phyloP scores from a whole-genome alignment of 2,888 invertebrate genomes.

The Caenorhabditis wallacei region DNA sequence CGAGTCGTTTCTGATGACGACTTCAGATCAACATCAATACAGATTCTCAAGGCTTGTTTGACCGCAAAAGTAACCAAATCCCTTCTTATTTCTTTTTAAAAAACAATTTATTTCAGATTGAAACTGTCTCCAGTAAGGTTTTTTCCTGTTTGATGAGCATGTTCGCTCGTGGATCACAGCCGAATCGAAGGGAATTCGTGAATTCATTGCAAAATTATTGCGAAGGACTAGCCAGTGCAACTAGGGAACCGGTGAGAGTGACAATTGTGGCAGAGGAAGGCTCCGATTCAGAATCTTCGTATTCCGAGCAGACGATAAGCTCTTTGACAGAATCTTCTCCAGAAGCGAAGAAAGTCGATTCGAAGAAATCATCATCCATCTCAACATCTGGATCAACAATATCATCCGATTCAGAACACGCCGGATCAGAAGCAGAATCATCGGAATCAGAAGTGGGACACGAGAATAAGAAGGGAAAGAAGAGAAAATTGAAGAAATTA shows the following conservation, averaged over 20 bases:
- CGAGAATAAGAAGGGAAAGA: background rate
- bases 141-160: slow-evolving; percentile 28
- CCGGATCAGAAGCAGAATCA: background rate
- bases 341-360: too few relatives aligned
- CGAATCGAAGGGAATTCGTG: slow-evolving; percentile 5
- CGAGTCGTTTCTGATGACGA: slow-evolving; percentile 24
- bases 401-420: too few relatives aligned
- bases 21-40: slow-evolving; percentile 20
- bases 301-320: background rate
- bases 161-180: slow-evolving; percentile 2
- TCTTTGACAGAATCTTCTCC: background rate
- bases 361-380: background rate
- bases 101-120: slow-evolving; percentile 21
- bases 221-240: background rate
- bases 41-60: slow-evolving; percentile 43
- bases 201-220: slow-evolving; percentile 6
- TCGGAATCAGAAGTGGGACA: background rate
- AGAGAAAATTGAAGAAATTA: background rate
- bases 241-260: background rate
- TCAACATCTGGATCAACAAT: background rate
- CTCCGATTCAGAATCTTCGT: background rate
- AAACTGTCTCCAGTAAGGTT: slow-evolving; percentile 20
- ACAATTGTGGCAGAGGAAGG: background rate
- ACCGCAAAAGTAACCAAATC: slow-evolving; percentile 19
- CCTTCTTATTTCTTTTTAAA: background rate